Percentiles rank a stretch among this genome's conserved stretches.
phyloP scores from a whole-genome alignment of 2,888 invertebrate species.

The Anodontia alba region DNA sequence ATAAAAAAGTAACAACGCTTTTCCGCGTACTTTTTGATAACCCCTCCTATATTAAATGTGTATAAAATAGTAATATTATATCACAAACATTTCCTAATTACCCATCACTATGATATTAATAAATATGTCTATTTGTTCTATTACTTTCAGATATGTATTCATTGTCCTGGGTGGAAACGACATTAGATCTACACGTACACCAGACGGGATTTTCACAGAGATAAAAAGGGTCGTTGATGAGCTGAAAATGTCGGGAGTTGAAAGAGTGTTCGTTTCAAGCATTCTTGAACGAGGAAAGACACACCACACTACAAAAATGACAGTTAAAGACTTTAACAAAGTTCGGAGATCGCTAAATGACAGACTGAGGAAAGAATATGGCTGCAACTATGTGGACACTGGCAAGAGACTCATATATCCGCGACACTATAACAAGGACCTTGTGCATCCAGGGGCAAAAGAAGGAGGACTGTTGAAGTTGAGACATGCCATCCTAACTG shows the following conservation, averaged over 20 bases:
- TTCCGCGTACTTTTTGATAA: too few species aligned
- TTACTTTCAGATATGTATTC: conserved; percentile 7
- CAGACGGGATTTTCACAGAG: neutral
- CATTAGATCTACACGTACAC: neutral
- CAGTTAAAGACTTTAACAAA: too few species aligned
- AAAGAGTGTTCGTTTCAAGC: neutral
- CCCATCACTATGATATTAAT: too few species aligned
- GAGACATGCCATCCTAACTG: neutral
- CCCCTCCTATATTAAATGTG: too few species aligned
- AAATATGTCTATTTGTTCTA: too few species aligned
- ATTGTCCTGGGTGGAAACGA: neutral
- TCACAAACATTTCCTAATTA: too few species aligned
- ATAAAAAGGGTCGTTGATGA: neutral
- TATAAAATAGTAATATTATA: too few species aligned
- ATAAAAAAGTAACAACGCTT: too few species aligned
- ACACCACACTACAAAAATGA: too few species aligned
- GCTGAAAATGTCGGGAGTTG: neutral
- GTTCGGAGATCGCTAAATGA: too few species aligned
- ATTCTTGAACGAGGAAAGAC: neutral
- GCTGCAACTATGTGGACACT: neutral
- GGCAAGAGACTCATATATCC: neutral
- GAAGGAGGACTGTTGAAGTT: neutral
- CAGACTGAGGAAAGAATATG: neutral
- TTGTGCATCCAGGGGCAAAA: neutral
- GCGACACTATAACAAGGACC: neutral